phyloP scores from a whole-genome alignment of 2,113 vertebrate species.

The Corythaixoides concolor region DNA sequence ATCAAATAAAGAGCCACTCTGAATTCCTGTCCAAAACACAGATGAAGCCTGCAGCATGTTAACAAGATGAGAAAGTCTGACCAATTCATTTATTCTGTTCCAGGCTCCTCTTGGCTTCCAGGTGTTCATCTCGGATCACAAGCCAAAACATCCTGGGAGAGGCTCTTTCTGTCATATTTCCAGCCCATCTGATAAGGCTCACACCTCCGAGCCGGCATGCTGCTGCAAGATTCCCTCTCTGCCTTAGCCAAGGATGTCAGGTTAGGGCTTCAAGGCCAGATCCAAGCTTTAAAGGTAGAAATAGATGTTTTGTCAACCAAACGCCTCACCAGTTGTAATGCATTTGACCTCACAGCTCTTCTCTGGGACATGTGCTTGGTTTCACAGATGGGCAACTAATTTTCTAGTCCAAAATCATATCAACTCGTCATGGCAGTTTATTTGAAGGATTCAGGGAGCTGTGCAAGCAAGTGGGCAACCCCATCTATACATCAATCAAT shows the following conservation, averaged over 20 bases:
- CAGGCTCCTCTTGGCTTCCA: slow-evolving; percentile 45
- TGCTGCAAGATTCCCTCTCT: not conserved
- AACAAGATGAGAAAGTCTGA: slow-evolving; percentile 48
- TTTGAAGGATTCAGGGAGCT: not conserved
- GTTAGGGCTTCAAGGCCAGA: not conserved
- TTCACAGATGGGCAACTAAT: not conserved
- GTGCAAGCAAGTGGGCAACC: not conserved
- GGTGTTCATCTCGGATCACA: slow-evolving; percentile 18
- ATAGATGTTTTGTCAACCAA: not conserved
- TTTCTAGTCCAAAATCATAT: not conserved
- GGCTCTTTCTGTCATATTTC: not conserved
- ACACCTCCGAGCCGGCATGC: not conserved
- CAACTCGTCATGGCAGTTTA: not conserved
- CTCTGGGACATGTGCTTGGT: not conserved
- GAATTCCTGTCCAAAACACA: slow-evolving; percentile 30
- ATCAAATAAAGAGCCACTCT: slow-evolving; percentile 22
- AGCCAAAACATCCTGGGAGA: slow-evolving; percentile 57
- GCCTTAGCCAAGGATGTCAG: not conserved
- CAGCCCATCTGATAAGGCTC: slow-evolving; percentile 59
- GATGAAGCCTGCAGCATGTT: slow-evolving; percentile 38
- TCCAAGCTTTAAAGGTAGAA: not conserved
- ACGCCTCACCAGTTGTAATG: not conserved
- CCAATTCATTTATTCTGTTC: slow-evolving; percentile 47
- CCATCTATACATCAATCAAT: not conserved
- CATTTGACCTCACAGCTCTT: not conserved